These are phyloP conservation scores for Morelia viridis DNA, from an alignment of 2,797 vertebrate species.

Conservation along the genomic window DNA sequence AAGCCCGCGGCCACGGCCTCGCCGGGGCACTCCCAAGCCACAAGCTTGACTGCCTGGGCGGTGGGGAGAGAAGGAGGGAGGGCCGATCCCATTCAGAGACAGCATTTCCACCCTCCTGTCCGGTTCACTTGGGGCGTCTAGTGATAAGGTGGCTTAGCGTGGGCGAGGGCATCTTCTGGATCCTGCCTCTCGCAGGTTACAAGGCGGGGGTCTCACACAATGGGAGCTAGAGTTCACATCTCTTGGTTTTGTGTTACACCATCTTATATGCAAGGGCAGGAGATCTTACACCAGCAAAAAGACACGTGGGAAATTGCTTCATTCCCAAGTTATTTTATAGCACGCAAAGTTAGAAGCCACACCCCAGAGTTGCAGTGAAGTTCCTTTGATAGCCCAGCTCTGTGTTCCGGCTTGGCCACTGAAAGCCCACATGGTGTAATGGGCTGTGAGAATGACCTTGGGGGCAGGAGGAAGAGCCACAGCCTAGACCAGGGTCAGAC, in stretches of 20 bases:
- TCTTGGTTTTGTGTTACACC: background rate
- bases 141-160: background rate
- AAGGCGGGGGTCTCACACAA: no score
- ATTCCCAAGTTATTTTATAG: background rate
- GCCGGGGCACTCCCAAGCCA: background rate
- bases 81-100: background rate
- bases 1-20: background rate
- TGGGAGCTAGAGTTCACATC: constrained; percentile 10
- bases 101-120: background rate
- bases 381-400: background rate
- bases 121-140: background rate
- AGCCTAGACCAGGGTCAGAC: background rate
- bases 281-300: constrained; percentile 21
- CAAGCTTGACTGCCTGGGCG: no score
- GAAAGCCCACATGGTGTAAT: background rate
- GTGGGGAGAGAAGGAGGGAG: background rate
- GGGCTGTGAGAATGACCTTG: background rate
- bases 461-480: background rate
- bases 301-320: constrained; percentile 35
- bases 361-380: background rate
- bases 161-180: background rate
- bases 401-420: background rate
- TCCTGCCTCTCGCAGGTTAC: no score
- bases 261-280: background rate
- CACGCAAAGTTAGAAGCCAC: background rate